Conservation (phyloP, 2,797 vertebrate species). For the Lepus oiostolus region DNA sequence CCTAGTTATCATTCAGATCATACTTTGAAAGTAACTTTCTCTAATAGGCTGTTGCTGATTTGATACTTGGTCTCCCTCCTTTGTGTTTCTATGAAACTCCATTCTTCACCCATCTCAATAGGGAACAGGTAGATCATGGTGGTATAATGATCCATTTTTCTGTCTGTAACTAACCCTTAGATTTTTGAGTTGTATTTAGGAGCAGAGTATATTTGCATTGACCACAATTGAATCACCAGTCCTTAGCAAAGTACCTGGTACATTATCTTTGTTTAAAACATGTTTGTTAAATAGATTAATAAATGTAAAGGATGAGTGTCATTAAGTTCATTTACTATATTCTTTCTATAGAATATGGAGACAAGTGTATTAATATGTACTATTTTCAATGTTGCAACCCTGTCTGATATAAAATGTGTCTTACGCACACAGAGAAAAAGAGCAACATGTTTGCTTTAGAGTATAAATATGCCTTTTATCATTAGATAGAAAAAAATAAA, state of each 20-base stretch:
- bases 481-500: background rate
- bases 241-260: background rate
- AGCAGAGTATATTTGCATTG: background rate
- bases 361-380: background rate
- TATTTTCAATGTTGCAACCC: background rate
- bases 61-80: background rate
- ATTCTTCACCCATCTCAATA: background rate
- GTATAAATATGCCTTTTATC: background rate
- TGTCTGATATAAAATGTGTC: slow-evolving; percentile 16
- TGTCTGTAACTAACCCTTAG: background rate
- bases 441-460: background rate
- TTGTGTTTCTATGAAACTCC: background rate
- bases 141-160: background rate
- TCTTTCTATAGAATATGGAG: background rate
- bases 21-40: background rate
- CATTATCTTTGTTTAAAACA: background rate
- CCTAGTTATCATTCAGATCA: background rate
- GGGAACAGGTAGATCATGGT: background rate
- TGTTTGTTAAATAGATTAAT: background rate
- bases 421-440: slow-evolving; percentile 47
- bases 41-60: background rate
- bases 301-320: background rate
- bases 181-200: background rate
- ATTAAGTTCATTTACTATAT: background rate
- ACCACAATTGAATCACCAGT: background rate